A percentile compares a stretch with the other conserved stretches of the same genome.
Conservation (phyloP, 2,797 vertebrate species). For the Gymnoscopelus microlampas region DNA sequence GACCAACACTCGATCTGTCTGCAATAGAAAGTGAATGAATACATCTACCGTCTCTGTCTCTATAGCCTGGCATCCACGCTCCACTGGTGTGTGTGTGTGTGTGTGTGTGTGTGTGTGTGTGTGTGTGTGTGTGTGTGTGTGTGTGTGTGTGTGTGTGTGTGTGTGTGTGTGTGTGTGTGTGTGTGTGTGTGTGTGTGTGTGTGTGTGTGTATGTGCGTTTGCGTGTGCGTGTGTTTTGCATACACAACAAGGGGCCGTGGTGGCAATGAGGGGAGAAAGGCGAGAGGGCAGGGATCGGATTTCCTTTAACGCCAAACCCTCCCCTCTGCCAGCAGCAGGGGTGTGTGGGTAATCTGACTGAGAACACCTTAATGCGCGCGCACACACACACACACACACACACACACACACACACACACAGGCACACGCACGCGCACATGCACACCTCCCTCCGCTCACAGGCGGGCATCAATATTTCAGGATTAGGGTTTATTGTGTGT, state of each 20-base stretch:
- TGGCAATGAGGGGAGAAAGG: conserved; percentile 49
- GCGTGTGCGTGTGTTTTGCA: background rate
- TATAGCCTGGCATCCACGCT: conserved; percentile 65
- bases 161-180: conserved; percentile 59
- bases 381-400: conserved; percentile 28
- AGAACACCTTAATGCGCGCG: conserved; percentile 43
- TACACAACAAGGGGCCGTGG: conserved; percentile 26
- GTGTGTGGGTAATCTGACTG: conserved; percentile 70
- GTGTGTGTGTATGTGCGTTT: conserved; percentile 27
- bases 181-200: conserved; percentile 39
- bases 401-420: conserved; percentile 20
- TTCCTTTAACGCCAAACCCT: conserved; percentile 69
- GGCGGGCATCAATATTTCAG: conserved; percentile 82
- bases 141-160: conserved; percentile 11
- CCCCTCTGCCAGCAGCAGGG: conserved; percentile 63
- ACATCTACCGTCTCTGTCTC: conserved; percentile 68
- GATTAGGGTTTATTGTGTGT: conserved; percentile 75
- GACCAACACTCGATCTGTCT: conserved; percentile 76
- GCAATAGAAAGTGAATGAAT: conserved; percentile 82
- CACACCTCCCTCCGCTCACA: conserved; percentile 41
- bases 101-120: conserved; percentile 45
- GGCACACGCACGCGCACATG: conserved; percentile 17
- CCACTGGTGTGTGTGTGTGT: conserved; percentile 61
- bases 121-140: conserved; percentile 27
- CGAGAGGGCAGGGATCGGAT: conserved; percentile 70